Base-by-base conservation (phyloP, 2,888 invertebrate genomes). In the Glaucopsyche alexis region DNA sequence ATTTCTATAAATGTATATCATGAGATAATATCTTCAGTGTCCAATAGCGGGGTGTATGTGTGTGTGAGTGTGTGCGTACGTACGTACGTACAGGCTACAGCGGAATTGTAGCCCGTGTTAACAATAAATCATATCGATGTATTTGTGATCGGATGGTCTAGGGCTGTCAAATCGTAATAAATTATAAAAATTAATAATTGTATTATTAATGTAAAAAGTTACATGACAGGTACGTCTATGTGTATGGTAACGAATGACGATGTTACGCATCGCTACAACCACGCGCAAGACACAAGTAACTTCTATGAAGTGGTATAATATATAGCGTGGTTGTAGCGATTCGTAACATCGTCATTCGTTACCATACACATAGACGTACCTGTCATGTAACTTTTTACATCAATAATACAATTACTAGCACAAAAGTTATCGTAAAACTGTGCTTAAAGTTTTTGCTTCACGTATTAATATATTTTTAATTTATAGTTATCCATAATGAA, bases 71-170 rank as follows among this genome's bases (percentile, higher is more conserved):
- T 85, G 87, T 78, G 85, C 79, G n/a, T n/a, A n/a, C n/a, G n/a
- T n/a, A n/a, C n/a, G n/a, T n/a, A 38, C 67, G 67, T 72, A 72
- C 40, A 50, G 49, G 65, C 65, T 85, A 85, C 88, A 88, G 88
- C 87, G 85, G 86, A 87, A 83, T 87, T 87, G 89, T 87, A 82
- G 84, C 80, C 82, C 87, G 87, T 89, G 91, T 91, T 87, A 85
- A 87, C 86, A 85, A 91, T 92, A 93, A 93, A 91, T 93, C 92
- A 93, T 91, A 90, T 83, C 85, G 87, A 88, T 91, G 92, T 91
- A 91, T 91, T 91, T 90, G 91, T 91, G 91, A 90, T 87, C 89
- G 85, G 82, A 77, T 76, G 73, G 75, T 75, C 11, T 74, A 82
- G 85, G 77, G 85, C 69, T 80, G 85, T 75, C 73, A 55, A 69